A percentile compares a stretch with the other conserved stretches of the same genome.
Conservation (phyloP, 2,113 vertebrate species). For the western clawed frog (Xenopus tropicalis) region DNA sequence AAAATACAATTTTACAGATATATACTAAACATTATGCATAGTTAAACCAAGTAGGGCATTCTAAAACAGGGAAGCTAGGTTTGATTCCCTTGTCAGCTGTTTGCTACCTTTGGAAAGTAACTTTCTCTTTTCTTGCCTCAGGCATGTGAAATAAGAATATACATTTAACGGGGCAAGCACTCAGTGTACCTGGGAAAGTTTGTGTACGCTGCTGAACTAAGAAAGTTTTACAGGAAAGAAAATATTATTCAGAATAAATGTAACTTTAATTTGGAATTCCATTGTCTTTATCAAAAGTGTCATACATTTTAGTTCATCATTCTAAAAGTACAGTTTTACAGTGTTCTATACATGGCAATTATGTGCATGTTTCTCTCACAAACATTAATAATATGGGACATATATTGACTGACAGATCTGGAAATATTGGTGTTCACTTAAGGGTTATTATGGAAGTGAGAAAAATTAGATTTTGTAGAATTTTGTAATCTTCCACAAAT, state of each 20-base stretch:
- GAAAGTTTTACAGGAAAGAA: background rate
- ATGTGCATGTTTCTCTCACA: too few species aligned
- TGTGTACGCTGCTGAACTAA: background rate
- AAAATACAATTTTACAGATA: background rate
- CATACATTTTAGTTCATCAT: background rate
- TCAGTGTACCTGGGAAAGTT: background rate
- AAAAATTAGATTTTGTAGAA: too few species aligned
- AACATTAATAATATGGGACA: too few species aligned
- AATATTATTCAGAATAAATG: background rate
- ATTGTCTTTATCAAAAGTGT: slow-evolving; percentile 3
- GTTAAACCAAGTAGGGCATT: background rate
- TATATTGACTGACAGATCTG: too few species aligned
- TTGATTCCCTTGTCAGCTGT: background rate
- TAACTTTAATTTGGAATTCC: background rate
- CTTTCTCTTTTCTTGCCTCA: background rate
- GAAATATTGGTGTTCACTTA: too few species aligned
- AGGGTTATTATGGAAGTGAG: too few species aligned
- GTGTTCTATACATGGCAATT: background rate
- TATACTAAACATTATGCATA: background rate
- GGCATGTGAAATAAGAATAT: background rate
- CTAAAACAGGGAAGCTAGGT: background rate
- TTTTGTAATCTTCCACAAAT: too few species aligned
- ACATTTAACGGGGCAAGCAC: background rate
- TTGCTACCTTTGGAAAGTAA: background rate
- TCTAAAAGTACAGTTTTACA: background rate